These are phyloP conservation scores for Paracentrotus lividus DNA, from an alignment of 53 echinoderm and acorn worm species.

Conservation along the genomic window DNA sequence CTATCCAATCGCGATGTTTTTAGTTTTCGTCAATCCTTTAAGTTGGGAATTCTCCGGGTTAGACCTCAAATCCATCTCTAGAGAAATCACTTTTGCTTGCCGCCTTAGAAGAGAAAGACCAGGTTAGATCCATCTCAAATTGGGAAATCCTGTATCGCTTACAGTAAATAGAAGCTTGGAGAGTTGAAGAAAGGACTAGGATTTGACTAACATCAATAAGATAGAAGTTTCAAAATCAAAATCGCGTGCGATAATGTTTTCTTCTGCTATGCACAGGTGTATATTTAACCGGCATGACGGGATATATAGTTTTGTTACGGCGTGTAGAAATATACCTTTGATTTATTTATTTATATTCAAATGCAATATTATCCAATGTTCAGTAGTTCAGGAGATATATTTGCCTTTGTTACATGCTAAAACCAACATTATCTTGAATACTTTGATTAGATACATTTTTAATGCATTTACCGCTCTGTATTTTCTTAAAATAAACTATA, in stretches of 20 bases:
- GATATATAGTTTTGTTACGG: background rate
- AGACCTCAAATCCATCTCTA: conserved; percentile 43
- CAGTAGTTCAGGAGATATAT: too few relatives aligned
- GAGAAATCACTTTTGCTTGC: conserved; percentile 46
- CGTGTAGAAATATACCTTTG: background rate
- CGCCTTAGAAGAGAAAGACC: conserved; percentile 49
- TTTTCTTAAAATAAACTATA: too few relatives aligned
- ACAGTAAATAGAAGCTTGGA: conserved; percentile 52
- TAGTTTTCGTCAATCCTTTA: conserved; percentile 20
- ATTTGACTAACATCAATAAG: conserved; percentile 54
- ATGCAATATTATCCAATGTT: too few relatives aligned
- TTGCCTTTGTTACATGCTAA: too few relatives aligned
- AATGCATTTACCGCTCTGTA: too few relatives aligned
- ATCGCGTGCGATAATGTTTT: conserved; percentile 68
- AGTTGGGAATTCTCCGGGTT: conserved; percentile 46
- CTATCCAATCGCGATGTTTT: conserved; percentile 35
- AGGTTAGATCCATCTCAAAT: conserved; percentile 50
- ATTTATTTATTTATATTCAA: too few relatives aligned
- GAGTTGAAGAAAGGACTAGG: conserved; percentile 59
- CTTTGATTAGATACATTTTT: too few relatives aligned
- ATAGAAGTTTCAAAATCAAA: conserved; percentile 59
- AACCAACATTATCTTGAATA: too few relatives aligned
- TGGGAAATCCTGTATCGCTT: conserved; percentile 69
- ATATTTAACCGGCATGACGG: background rate
- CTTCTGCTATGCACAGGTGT: conserved; percentile 10